Percentiles rank a stretch among this genome's conserved stretches.
phyloP scores from a whole-genome alignment of 1,140 invertebrate genomes.

The Colletes gigas region DNA sequence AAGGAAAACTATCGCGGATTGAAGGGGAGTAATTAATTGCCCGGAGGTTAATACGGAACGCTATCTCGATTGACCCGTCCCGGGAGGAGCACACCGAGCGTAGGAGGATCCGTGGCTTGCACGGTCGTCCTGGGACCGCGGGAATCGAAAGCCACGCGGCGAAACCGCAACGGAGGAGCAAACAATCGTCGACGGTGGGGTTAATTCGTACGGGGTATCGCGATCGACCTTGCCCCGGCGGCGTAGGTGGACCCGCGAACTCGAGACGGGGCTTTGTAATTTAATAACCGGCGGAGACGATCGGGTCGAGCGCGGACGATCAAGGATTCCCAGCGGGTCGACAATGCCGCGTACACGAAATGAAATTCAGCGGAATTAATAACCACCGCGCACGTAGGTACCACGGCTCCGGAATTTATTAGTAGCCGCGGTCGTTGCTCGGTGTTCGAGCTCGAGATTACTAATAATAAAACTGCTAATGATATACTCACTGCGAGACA shows the following conservation, averaged over 20 bases:
- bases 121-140: not conserved
- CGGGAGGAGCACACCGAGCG: not conserved
- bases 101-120: constrained; percentile 17
- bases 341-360: constrained; percentile 22
- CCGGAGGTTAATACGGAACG: constrained; percentile 41
- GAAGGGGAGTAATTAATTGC: constrained; percentile 48
- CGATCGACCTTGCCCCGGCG: constrained; percentile 19
- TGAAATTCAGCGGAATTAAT: constrained; percentile 53
- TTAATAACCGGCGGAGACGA: constrained; percentile 20
- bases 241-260: not conserved
- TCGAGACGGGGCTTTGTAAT: not conserved
- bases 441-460: constrained; percentile 37
- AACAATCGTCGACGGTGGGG: constrained; percentile 25
- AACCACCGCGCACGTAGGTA: constrained; percentile 21
- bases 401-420: constrained; percentile 31
- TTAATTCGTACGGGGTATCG: constrained; percentile 34
- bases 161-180: not conserved
- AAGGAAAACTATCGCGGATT: constrained; percentile 9
- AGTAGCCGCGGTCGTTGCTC: constrained; percentile 23
- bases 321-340: constrained; percentile 4
- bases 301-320: not conserved
- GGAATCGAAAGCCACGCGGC: not conserved
- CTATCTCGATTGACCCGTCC: constrained; percentile 51
- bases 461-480: constrained; percentile 65
- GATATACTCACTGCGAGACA: constrained; percentile 64